These are phyloP conservation scores for Nesogale talazaci DNA, from an alignment of 2,113 vertebrate genomes.

Conservation along the genomic window DNA sequence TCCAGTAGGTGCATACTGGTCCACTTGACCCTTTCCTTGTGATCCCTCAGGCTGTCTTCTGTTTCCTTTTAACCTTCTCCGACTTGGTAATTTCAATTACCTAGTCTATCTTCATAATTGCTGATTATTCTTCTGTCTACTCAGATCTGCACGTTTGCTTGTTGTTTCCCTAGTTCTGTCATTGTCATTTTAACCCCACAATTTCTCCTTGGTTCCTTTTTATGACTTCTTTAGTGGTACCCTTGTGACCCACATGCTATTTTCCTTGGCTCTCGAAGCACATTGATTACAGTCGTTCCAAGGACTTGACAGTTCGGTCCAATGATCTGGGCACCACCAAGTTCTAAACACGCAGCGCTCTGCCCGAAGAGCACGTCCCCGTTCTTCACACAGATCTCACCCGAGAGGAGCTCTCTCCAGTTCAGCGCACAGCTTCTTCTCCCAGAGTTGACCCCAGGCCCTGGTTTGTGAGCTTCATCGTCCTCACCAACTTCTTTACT, in stretches of 20 bases:
- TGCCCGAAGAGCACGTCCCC: not conserved
- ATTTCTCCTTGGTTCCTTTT: not conserved
- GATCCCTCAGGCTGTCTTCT: not conserved
- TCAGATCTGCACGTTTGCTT: too few relatives aligned
- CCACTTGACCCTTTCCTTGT: not conserved
- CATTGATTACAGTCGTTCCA: not conserved
- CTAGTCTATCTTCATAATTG: not conserved
- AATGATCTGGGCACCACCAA: not conserved
- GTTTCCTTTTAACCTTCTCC: not conserved
- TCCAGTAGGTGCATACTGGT: too few relatives aligned
- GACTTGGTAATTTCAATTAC: not conserved
- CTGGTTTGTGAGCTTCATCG: constrained; percentile 3
- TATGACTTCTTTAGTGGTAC: not conserved
- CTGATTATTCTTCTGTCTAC: not conserved
- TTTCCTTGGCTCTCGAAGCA: not conserved
- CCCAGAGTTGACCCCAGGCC: not conserved
- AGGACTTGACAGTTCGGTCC: not conserved
- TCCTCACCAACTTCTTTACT: not conserved
- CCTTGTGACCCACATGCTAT: not conserved
- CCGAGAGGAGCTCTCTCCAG: not conserved
- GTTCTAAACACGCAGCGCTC: not conserved
- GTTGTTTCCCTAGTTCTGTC: not conserved
- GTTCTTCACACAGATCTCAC: not conserved
- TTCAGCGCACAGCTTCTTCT: not conserved
- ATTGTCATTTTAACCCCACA: not conserved